Evolutionary conservation across 2,888 invertebrate species (phyloP), one percentile per base, ranked within the genome.

Genomic region (Noctua fimbriata): DNA sequence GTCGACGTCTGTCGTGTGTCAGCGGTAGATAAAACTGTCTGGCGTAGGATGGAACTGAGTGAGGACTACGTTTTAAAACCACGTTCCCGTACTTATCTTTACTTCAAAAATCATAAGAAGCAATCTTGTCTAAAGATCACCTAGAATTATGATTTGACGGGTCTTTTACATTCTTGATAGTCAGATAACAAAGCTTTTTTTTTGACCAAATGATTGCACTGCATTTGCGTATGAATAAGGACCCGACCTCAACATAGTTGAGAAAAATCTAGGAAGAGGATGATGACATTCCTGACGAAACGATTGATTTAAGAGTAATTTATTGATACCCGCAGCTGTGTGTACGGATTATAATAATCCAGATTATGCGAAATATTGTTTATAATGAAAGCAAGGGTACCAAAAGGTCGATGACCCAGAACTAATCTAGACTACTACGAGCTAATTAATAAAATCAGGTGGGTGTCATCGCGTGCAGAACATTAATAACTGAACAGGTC

Each of bases 401-500:
- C 52, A 21, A 78, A 69, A 80, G 85, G 60, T 60, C 67, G 36
- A 47, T 63, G 72, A 71, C 70, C 82, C 32, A 76, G 60, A 44
- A 36, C 24, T 58, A 76, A 75, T 65, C 60, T 82, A 76, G 82
- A 47, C 52, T 66, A 73, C 60, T 28, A 41, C 70, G 49, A 32
- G 47, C 67, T 71, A 58, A 71, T 63, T 75, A 49, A 49, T 76
- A 69, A 67, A 75, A 72, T 66, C 21, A 58, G 52, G 69, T 73
- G 69, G 65, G 76, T 82, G 72, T 69, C 70, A 69, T 83, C 32
- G 83, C 86, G 83, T 83, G 83, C 69, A 76, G 36, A 44, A 52
- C 47, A 60, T 76, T 76, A 60, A 70, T 82, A 82, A 82, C 72
- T 52, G 58, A 76, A 76, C n/a, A 73, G 69, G 55, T 82, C 86